A percentile compares a stretch with the other conserved stretches of the same genome.
Conservation (phyloP, 2,797 vertebrate species). For the Cyclura pinguis region DNA sequence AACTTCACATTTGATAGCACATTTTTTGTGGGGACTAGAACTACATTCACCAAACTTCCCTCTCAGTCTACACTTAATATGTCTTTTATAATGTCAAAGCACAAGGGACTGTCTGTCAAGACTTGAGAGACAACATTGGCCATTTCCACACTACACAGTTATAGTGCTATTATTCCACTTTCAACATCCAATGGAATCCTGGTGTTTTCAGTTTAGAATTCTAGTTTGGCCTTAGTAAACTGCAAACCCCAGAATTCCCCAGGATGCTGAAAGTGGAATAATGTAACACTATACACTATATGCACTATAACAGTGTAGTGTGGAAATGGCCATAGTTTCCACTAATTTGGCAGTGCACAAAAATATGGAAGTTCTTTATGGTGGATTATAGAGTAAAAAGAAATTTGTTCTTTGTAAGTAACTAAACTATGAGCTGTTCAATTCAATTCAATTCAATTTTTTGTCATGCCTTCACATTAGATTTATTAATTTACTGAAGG, state of each 20-base stretch:
- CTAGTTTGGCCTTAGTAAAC: no score
- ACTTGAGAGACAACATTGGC: constrained; percentile 62
- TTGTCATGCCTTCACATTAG: neutral
- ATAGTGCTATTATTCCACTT: no score
- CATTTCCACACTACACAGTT: no score
- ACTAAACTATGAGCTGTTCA: neutral
- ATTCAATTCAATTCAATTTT: neutral
- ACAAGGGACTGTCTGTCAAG: constrained; percentile 52
- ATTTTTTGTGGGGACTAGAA: constrained; percentile 13
- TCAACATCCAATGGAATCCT: no score
- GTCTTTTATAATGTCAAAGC: constrained; percentile 69
- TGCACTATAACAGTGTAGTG: no score
- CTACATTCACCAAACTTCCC: no score
- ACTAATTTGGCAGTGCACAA: constrained; percentile 29
- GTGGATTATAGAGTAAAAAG: neutral
- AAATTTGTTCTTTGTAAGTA: constrained; percentile 9
- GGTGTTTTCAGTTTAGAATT: no score
- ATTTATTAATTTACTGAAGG: neutral
- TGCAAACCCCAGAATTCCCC: no score
- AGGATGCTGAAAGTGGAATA: no score
- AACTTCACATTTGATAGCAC: neutral
- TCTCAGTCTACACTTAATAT: constrained; percentile 54
- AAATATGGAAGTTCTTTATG: constrained; percentile 34
- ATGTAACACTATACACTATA: no score
- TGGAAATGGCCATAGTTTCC: constrained; percentile 52